Conservation (phyloP, 2,888 invertebrate species). For the Tortricodes alternella region DNA sequence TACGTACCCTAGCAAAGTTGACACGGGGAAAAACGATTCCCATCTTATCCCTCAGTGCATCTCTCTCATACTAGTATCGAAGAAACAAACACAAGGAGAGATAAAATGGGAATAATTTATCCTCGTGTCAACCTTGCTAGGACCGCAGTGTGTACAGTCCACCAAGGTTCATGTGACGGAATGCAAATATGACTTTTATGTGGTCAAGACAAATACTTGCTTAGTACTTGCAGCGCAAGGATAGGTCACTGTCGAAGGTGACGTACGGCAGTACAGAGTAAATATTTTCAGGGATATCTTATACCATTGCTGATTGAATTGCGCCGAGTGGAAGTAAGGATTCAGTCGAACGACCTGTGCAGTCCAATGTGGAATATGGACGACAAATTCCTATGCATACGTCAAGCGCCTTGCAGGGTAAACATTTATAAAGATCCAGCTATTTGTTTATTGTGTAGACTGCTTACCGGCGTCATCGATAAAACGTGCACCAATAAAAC, state of each 20-base stretch:
- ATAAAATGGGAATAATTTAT: too few species aligned
- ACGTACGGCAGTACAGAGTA: too few species aligned
- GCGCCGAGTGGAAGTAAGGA: conserved; percentile 47
- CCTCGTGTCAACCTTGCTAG: too few species aligned
- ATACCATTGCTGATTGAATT: conserved; percentile 62
- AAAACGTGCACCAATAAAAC: neutral
- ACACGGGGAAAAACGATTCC: too few species aligned
- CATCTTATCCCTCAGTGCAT: too few species aligned
- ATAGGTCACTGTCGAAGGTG: too few species aligned
- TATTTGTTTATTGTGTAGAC: neutral
- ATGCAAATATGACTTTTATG: conserved; percentile 8
- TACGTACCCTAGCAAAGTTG: too few species aligned
- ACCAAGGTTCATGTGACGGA: conserved; percentile 1
- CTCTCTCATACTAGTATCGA: too few species aligned
- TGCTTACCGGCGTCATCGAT: neutral
- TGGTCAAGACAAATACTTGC: conserved; percentile 7
- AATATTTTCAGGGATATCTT: conserved; percentile 55
- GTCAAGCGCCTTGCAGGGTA: conserved; percentile 62
- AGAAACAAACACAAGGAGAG: too few species aligned
- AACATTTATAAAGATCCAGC: neutral
- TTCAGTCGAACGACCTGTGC: conserved; percentile 54
- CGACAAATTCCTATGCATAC: conserved; percentile 59
- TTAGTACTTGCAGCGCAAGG: neutral
- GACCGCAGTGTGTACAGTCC: too few species aligned
- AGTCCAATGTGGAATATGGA: conserved; percentile 55